Evolutionary conservation across 2,888 invertebrate species (phyloP), one percentile per base, ranked within the genome.

Genomic region (Watsonalla binaria): DNA sequence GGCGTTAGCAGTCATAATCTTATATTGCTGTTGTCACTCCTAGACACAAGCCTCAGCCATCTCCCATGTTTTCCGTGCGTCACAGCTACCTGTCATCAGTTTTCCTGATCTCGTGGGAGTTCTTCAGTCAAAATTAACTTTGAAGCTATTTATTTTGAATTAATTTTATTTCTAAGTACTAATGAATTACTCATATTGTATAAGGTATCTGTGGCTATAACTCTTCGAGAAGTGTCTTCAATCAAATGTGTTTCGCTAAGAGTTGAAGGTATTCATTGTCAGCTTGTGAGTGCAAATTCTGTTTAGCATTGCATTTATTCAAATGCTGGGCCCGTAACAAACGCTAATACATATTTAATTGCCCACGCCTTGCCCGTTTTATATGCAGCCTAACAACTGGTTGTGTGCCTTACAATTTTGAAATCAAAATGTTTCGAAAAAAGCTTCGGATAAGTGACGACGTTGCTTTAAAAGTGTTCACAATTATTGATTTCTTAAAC

Each of bases 291-390:
- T 64, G 64, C 68, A 67, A 72, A 78, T 70, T 70, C 68, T 68
- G 64, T 73, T 75, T 74, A 76, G 71, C 77, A 77, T 76, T 76
- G 72, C 79, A 79, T 76, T 77, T 80, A 83, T 80, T 82, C 74
- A 78, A 81, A 82, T 80, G 65, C 14, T 11, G 59, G 62, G 64
- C 58, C 68, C 66, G 72, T 74, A 78, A 80, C 78, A 77, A 78
- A 78, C 76, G 72, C 80, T 86, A 83, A 86, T 87, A 80, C 83
- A 84, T 84, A 86, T 87, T 86, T 86, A 85, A 87, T 84, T 82
- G 78, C 73, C 64, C 76, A 80, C 83, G 76, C 83, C 80, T 78
- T 71, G 74, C 68, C 74, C 76, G 74, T 78, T 81, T 78, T 78
- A 72, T 73, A 66, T 72, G 68, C 66, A 58, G 60, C 61, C 63